Evolutionary conservation across 2,797 vertebrate species (phyloP).

Genomic region (Geotria australis): DNA sequence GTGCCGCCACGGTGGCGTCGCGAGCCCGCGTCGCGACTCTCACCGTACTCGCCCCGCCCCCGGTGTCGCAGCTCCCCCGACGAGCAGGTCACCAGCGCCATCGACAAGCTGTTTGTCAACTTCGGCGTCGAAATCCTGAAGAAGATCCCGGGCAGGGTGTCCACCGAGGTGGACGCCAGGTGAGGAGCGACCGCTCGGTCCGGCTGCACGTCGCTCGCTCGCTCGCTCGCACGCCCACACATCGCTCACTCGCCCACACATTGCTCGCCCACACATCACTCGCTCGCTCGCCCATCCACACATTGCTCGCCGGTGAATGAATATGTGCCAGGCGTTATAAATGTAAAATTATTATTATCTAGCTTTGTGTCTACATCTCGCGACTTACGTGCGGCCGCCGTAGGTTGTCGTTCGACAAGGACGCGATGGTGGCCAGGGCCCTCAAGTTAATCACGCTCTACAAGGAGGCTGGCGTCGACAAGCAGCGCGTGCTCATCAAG

Average conservation of each 20-base stretch:
- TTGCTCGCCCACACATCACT: not conserved
- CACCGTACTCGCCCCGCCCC: too few species aligned
- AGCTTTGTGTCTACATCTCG: too few species aligned
- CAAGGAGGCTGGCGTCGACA: conserved; percentile 40
- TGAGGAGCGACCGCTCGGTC: conserved; percentile 4
- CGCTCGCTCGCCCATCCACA: not conserved
- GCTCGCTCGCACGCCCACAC: too few species aligned
- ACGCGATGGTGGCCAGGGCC: conserved; percentile 50
- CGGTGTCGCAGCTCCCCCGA: conserved; percentile 25
- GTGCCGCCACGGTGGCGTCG: too few species aligned
- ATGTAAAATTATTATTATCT: too few species aligned
- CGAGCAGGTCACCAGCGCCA: conserved; percentile 44
- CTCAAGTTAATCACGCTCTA: conserved; percentile 46
- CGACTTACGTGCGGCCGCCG: too few species aligned
- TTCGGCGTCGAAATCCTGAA: conserved; percentile 82
- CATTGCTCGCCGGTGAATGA: too few species aligned
- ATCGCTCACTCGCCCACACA: too few species aligned
- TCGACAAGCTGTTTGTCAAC: conserved; percentile 68
- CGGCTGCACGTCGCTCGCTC: too few species aligned
- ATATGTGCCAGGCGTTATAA: too few species aligned
- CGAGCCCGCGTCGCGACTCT: too few species aligned
- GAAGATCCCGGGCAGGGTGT: conserved; percentile 76
- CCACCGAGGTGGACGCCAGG: conserved; percentile 92
- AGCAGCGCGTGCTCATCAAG: conserved; percentile 71
- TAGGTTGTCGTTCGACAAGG: conserved; percentile 65